Percentiles rank a stretch among this genome's conserved stretches.
These are phyloP conservation scores for Helicolenus hilgendorfi DNA, from an alignment of 2,797 vertebrate species.

Conservation along the genomic window DNA sequence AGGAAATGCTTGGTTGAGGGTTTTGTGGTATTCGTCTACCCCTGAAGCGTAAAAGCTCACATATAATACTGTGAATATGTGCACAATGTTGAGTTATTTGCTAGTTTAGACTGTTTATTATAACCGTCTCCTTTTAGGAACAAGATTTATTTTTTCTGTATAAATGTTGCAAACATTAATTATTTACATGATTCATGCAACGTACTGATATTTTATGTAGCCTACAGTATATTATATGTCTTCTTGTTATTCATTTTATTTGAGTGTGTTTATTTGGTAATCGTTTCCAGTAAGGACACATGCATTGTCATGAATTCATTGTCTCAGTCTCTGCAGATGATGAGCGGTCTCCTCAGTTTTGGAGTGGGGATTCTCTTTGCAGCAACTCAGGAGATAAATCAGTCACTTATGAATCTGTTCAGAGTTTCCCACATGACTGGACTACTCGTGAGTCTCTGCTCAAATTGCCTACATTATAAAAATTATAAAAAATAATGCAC, in stretches of 20 bases:
- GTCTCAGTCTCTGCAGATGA: constrained; percentile 83
- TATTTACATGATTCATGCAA: neutral
- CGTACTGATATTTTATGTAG: neutral
- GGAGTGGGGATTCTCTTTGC: constrained; percentile 84
- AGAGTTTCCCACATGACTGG: constrained; percentile 87
- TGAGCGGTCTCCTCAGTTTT: constrained; percentile 83
- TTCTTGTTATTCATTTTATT: neutral
- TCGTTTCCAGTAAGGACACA: neutral
- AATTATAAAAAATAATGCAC: neutral
- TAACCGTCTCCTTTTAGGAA: neutral
- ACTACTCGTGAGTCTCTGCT: constrained; percentile 69
- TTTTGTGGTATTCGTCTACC: constrained; percentile 1
- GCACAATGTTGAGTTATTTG: neutral
- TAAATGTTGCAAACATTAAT: neutral
- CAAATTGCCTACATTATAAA: neutral
- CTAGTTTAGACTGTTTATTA: neutral
- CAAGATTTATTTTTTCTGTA: neutral
- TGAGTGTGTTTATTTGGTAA: neutral
- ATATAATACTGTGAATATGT: neutral
- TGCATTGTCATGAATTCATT: neutral
- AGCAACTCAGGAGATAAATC: neutral
- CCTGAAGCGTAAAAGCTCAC: neutral
- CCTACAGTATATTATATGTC: neutral
- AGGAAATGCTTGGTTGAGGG: constrained; percentile 28
- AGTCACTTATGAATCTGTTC: constrained; percentile 68